Evolutionary conservation across 2,797 vertebrate genomes (phyloP).

Genomic region (Xiphophorus birchmanni): DNA sequence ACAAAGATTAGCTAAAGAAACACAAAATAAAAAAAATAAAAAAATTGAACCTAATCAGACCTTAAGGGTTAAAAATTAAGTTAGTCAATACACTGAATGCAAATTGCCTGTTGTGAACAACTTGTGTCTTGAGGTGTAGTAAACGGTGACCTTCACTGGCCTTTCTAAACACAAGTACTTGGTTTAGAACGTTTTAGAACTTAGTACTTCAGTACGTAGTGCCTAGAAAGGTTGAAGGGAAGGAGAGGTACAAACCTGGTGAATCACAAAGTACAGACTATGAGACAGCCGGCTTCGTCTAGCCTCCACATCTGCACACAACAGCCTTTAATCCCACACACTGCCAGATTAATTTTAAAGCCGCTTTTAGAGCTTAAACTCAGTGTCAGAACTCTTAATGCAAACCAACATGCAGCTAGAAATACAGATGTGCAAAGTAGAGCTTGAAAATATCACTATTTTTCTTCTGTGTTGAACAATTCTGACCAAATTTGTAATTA

Average conservation of each 20-base stretch:
- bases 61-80: neutral
- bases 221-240: neutral
- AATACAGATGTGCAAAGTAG: slow-evolving; percentile 27
- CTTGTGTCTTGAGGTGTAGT: neutral
- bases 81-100: neutral
- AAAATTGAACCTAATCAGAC: neutral
- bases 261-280: slow-evolving; percentile 22
- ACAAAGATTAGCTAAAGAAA: neutral
- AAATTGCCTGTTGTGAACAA: neutral
- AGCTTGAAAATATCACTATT: neutral
- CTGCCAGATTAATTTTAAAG: slow-evolving; percentile 81
- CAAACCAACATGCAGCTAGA: slow-evolving; percentile 36
- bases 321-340: slow-evolving; percentile 75
- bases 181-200: too few species aligned
- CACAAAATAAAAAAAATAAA: neutral
- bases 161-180: neutral
- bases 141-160: neutral
- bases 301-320: slow-evolving; percentile 53
- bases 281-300: slow-evolving; percentile 40
- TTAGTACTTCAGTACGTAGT: neutral
- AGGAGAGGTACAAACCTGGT: neutral
- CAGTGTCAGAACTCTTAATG: slow-evolving; percentile 67
- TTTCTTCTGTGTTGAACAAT: neutral
- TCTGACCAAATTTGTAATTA: neutral
- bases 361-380: slow-evolving; percentile 77